Percentiles rank a stretch among this genome's conserved stretches.
These are phyloP conservation scores for Salticus scenicus DNA, from an alignment of 2,888 invertebrate genomes.

Conservation along the genomic window DNA sequence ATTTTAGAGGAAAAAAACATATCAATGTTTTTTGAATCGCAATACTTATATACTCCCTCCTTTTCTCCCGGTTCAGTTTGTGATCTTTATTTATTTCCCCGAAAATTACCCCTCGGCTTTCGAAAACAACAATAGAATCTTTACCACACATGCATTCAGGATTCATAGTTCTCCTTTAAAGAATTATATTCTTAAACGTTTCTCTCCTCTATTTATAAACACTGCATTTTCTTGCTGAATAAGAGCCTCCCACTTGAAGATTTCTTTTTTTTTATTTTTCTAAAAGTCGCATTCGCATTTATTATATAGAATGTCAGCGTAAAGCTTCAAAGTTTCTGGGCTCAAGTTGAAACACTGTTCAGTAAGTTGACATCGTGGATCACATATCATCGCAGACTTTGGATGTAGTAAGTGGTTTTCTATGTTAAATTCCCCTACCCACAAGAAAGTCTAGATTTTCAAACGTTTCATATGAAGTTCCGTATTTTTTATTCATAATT, in stretches of 20 bases:
- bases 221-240: constrained; percentile 43
- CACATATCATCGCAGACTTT: constrained; percentile 16
- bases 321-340: neutral
- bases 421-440: neutral
- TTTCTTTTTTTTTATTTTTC: constrained; percentile 15
- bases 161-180: constrained; percentile 26
- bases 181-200: constrained; percentile 53
- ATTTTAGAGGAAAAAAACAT: no score
- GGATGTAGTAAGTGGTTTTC: constrained; percentile 26
- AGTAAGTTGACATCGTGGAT: neutral
- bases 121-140: constrained; percentile 46
- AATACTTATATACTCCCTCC: neutral
- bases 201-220: constrained; percentile 46
- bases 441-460: neutral
- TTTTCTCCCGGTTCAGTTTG: neutral
- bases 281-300: neutral
- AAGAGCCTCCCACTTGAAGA: constrained; percentile 13
- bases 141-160: constrained; percentile 11
- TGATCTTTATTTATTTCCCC: constrained; percentile 58
- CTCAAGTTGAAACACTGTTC: neutral
- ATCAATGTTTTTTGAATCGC: no score
- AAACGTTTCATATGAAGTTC: neutral
- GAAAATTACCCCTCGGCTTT: constrained; percentile 40
- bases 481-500: neutral
- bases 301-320: constrained; percentile 27